Base-by-base conservation (phyloP, 2,113 vertebrate species). In the Campylomormyrus tamandua region DNA sequence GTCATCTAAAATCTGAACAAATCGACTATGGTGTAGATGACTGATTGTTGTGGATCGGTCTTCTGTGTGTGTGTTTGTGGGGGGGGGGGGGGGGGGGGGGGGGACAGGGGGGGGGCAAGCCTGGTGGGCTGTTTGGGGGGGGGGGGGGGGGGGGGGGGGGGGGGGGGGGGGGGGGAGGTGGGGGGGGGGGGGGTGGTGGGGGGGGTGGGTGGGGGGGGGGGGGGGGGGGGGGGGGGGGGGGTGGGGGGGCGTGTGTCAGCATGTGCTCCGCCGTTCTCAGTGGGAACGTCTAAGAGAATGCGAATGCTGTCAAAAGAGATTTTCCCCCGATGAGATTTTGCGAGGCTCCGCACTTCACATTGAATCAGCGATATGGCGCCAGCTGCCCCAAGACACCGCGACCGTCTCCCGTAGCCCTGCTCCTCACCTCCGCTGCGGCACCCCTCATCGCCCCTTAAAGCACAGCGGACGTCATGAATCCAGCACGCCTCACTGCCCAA, bases 251-350 rank as follows among this genome's bases (percentile, higher is more conserved):
- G 56, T 56, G 53, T 45, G 53, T 58, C 35, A 10, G 87, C 87
- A 39, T 58, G 50, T 17, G 6, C 49, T 50, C 3, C 17, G 46
- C 24, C 15, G n/a, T 53, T 17, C 62, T 48, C 62, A 35, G 31
- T 46, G 27, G 66, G 35, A 46, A 88, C 74, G 15, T 88, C 21
- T 83, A 77, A 91, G 92, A 94, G 91, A 94, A 94, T 93, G 94
- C 92, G 91, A 94, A 92, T 92, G 90, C 94, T 95, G 95, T 96
- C 95, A 95, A 90, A 95, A 95, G 93, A 94, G 91, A 94, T 96
- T 95, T 95, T 92, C 93, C 93, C 91, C 86, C 86, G 90, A 92
- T 91, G 92, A 92, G 94, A 92, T 92, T 92, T 92, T 90, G 88
- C 93, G 91, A 92, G 93, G 92, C 92, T 92, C 92, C 92, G 92